Conservation (phyloP, 2,113 vertebrate species). For the Theropithecus gelada region DNA sequence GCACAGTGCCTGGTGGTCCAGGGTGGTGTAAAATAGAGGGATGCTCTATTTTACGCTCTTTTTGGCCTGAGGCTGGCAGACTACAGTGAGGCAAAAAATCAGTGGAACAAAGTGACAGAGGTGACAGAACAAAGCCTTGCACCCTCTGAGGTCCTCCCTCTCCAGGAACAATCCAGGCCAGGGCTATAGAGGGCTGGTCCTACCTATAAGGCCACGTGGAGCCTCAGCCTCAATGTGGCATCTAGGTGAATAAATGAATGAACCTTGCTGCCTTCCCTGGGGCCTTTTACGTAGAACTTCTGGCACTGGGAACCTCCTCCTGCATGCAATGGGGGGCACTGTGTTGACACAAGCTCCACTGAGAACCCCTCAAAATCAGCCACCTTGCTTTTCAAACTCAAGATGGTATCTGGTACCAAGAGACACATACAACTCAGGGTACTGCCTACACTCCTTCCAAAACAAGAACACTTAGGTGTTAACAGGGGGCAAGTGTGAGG, state of each 20-base stretch:
- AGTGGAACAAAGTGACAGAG: background rate
- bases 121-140: background rate
- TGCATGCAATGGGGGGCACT: background rate
- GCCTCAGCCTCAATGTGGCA: background rate
- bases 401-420: too few relatives aligned
- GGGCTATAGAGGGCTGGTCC: background rate
- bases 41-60: background rate
- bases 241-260: background rate
- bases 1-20: background rate
- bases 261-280: background rate
- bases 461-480: background rate
- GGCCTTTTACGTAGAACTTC: background rate
- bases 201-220: background rate
- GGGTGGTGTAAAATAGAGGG: too few relatives aligned
- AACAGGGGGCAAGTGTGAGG: background rate
- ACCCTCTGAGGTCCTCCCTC: background rate
- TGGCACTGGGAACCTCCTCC: too few relatives aligned
- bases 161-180: background rate
- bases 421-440: background rate
- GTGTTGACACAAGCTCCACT: background rate
- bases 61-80: background rate
- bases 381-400: background rate
- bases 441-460: background rate
- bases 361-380: background rate
- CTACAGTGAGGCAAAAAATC: background rate